Percentiles rank a stretch among this genome's conserved stretches.
Conservation (phyloP, 2,888 invertebrate species). For the Melanostoma scalare region DNA sequence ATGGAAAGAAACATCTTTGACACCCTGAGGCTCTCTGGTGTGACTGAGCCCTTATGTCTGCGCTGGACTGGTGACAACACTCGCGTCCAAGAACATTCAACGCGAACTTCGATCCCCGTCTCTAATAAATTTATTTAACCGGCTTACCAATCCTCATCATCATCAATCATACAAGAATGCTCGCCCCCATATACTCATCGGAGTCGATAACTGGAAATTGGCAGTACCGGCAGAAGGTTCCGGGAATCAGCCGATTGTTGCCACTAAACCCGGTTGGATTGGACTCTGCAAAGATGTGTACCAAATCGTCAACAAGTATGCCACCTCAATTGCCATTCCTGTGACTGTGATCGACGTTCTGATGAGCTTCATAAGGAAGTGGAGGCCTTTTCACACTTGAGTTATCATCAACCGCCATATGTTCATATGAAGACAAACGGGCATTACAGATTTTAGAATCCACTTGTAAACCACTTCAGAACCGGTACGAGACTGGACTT, state of each 20-base stretch:
- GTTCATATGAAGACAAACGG: constrained; percentile 56
- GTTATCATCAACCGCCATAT: constrained; percentile 42
- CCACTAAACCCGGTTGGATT: constrained; percentile 57
- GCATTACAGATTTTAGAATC: constrained; percentile 49
- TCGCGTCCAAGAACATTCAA: constrained; percentile 8
- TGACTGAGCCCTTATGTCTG: constrained; percentile 14
- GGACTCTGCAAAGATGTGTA: constrained; percentile 57
- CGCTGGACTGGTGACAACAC: constrained; percentile 44
- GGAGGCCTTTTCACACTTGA: constrained; percentile 52
- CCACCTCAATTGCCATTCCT: constrained; percentile 54
- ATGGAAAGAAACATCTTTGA: constrained; percentile 22
- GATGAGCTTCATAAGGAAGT: constrained; percentile 57
- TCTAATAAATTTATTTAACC: not conserved
- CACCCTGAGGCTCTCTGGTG: constrained; percentile 9
- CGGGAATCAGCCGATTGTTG: constrained; percentile 46
- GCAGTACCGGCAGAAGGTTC: constrained; percentile 49
- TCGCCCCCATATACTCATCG: constrained; percentile 41
- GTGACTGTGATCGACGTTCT: constrained; percentile 46
- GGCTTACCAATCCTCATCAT: constrained; percentile 18
- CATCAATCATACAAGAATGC: constrained; percentile 7
- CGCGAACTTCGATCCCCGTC: not conserved
- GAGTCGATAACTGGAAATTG: constrained; percentile 44
- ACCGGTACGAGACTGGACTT: too few relatives aligned
- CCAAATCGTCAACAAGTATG: not conserved
- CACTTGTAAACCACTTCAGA: too few relatives aligned